phyloP scores from a whole-genome alignment of 64 coral and sea anemone genomes.

The Pocillopora damicornis region DNA sequence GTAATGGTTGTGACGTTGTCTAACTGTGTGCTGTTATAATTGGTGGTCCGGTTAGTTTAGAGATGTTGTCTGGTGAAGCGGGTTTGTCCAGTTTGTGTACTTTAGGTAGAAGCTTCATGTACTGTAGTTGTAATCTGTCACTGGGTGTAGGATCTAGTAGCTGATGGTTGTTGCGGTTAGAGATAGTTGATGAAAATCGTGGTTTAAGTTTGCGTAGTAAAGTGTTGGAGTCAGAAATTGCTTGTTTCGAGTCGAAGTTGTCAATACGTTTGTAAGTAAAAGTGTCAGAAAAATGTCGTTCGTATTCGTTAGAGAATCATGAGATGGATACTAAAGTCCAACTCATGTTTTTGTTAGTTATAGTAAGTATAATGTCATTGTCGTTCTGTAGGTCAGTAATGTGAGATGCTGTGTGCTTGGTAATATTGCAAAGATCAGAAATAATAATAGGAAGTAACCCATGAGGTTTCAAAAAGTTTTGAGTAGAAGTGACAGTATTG shows the following conservation, averaged over 20 bases:
- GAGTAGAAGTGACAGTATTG: neutral
- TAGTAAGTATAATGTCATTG: constrained; percentile 7
- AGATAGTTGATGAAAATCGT: neutral
- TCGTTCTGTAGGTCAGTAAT: neutral
- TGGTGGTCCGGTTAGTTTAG: neutral
- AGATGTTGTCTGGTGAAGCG: neutral
- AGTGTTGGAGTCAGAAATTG: neutral
- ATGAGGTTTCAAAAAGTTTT: neutral
- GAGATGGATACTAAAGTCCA: neutral
- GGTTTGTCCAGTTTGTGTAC: constrained; percentile 13
- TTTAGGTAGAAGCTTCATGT: constrained; percentile 28
- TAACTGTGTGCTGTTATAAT: constrained; percentile 18
- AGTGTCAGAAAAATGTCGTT: neutral
- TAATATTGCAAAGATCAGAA: neutral
- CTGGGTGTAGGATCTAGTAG: neutral
- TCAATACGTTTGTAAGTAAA: neutral
- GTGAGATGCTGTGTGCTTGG: no score
- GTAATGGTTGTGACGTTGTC: constrained; percentile 11
- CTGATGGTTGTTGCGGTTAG: neutral
- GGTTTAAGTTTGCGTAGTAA: neutral
- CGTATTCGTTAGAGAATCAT: neutral
- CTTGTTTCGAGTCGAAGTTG: neutral
- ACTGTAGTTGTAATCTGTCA: neutral
- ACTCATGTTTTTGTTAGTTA: neutral
- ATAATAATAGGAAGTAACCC: neutral